phyloP scores from a whole-genome alignment of 2,113 vertebrate species.

The Acanthochromis polyacanthus region DNA sequence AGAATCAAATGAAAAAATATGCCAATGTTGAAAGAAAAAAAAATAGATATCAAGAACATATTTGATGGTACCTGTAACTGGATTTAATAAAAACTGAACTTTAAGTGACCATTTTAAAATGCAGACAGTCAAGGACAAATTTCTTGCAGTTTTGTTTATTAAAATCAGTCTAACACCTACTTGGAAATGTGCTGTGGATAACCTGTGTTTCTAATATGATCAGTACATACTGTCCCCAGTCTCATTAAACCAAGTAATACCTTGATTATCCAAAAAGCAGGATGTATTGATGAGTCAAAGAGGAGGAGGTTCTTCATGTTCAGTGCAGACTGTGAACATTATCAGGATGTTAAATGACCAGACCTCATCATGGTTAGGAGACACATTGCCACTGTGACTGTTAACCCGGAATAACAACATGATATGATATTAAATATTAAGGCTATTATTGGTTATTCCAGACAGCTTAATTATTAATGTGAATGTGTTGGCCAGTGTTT shows the following conservation, averaged over 20 bases:
- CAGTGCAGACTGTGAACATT: neutral
- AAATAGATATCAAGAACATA: neutral
- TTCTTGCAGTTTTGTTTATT: conserved; percentile 9
- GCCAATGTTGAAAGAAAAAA: neutral
- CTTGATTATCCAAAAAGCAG: conserved; percentile 16
- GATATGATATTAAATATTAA: conserved; percentile 2
- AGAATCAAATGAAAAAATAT: neutral
- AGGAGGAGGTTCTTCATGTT: neutral
- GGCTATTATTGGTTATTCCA: neutral
- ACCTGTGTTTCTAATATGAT: conserved; percentile 9
- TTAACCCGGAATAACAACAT: neutral
- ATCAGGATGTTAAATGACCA: conserved; percentile 1
- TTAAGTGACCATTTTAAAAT: neutral
- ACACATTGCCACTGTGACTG: neutral
- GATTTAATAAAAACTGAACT: no score
- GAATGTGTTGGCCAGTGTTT: conserved; percentile 1
- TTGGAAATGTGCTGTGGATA: neutral
- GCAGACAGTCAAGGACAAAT: neutral
- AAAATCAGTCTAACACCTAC: conserved; percentile 17
- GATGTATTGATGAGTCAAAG: conserved; percentile 25
- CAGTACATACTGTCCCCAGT: conserved; percentile 18
- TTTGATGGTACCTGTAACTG: no score
- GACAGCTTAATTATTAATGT: conserved; percentile 8
- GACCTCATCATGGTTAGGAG: neutral
- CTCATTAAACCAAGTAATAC: conserved; percentile 13